Base-by-base conservation (phyloP, 2,888 invertebrate genomes). In the Dicranocentrus wangi region DNA sequence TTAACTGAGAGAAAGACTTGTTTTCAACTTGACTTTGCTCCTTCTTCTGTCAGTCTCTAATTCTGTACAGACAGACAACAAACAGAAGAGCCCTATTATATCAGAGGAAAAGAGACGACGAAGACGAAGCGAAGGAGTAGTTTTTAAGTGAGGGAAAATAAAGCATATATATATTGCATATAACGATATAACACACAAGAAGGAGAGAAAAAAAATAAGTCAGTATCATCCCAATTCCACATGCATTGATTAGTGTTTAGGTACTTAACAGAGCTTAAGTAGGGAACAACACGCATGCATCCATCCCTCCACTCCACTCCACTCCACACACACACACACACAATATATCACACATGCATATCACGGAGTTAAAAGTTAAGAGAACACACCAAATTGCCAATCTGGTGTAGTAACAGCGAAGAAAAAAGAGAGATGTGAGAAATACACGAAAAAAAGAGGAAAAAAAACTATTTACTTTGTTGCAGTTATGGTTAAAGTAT, bases 11-110 rank as follows among this genome's bases (percentile, higher is more conserved):
- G 63, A 63, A 63, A 63, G 63, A 63, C 63, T 63, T 63, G 39
- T 39, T 63, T 63, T 63, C 63, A 63, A 63, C 63, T 63, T 63
- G 63, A 63, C 63, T 63, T 63, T 63, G 63, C 42, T 63, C 63
- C 63, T 32, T 63, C 63, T 63, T 63, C 63, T 63, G 63, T 42
- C 63, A 63, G 63, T 63, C 63, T n/a, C n/a, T 63, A 63, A 63
- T 63, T 63, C 63, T 63, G 63, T 63, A 39, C 63, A 63, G 60
- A 27, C 60, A 60, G 63, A 63, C 39, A 63, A 63, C 19, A 63
- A 63, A 42, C 39, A 63, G 63, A n/a, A n/a, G n/a, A 63, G 63
- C 63, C 63, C 63, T 63, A 63, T 63, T 39, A 63, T 63, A 63
- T 63, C 63, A 60, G 42, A 32, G 23, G 19, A 42, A 63, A 17